phyloP scores from a whole-genome alignment of 2,888 invertebrate genomes.

The Acrobasis consociella region DNA sequence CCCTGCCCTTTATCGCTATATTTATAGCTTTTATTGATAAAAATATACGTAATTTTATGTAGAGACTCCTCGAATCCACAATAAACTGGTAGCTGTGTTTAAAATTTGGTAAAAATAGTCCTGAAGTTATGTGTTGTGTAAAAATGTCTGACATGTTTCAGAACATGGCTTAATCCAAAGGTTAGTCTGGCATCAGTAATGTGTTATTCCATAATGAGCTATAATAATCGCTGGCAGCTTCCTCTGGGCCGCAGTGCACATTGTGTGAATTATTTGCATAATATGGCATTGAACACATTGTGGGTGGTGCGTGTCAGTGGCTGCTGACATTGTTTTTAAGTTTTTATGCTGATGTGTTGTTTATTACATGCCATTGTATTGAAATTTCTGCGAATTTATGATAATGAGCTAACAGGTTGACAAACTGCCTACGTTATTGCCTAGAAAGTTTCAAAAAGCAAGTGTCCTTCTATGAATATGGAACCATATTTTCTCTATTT shows the following conservation, averaged over 20 bases:
- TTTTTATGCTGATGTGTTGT: constrained; percentile 34
- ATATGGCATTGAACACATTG: constrained; percentile 46
- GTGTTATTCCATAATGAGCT: constrained; percentile 28
- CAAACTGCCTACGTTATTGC: constrained; percentile 5
- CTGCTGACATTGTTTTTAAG: constrained; percentile 38
- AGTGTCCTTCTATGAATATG: too few relatives aligned
- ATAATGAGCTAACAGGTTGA: constrained; percentile 4
- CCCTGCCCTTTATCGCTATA: constrained; percentile 30
- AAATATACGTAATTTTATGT: constrained; percentile 1
- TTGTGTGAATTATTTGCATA: constrained; percentile 54
- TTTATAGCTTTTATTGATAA: constrained; percentile 21
- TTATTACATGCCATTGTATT: constrained; percentile 29
- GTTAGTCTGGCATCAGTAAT: constrained; percentile 31
- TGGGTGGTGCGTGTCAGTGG: constrained; percentile 43
- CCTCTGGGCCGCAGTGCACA: constrained; percentile 36
- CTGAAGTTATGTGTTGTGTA: neutral
- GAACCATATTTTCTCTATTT: too few relatives aligned
- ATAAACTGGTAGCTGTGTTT: neutral
- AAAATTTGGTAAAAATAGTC: neutral
- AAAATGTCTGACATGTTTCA: neutral
- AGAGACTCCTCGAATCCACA: neutral
- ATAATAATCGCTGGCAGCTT: constrained; percentile 39
- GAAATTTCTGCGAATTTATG: constrained; percentile 16
- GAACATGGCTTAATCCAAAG: constrained; percentile 28
- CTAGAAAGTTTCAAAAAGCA: neutral